These are phyloP conservation scores for Archaeoteleia sp. DNA, from an alignment of 2,888 invertebrate genomes.

Conservation along the genomic window DNA sequence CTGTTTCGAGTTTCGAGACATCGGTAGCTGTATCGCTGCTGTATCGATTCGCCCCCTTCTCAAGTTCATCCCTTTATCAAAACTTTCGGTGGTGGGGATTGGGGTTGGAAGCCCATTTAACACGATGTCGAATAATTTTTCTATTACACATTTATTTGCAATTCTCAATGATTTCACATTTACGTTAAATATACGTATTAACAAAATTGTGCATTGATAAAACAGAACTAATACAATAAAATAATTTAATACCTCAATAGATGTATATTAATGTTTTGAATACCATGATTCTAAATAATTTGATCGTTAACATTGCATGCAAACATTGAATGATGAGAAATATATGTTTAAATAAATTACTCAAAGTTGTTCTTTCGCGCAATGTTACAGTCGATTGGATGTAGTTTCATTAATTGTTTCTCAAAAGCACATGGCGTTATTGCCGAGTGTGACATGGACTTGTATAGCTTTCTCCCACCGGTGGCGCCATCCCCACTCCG, in stretches of 20 bases:
- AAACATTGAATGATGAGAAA: no score
- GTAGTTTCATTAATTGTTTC: background rate
- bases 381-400: background rate
- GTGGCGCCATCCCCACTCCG: conserved; percentile 23
- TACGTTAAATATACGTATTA: no score
- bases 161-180: conserved; percentile 3
- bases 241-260: no score
- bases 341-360: background rate
- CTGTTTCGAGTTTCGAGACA: conserved; percentile 73
- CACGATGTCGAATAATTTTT: conserved; percentile 61
- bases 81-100: conserved; percentile 56
- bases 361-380: background rate
- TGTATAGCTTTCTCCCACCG: conserved; percentile 59
- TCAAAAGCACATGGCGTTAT: conserved; percentile 40
- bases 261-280: no score
- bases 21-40: conserved; percentile 72
- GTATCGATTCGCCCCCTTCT: conserved; percentile 73
- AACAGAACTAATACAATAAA: no score
- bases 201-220: no score
- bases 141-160: conserved; percentile 5
- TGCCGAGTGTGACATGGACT: conserved; percentile 61
- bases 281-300: no score
- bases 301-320: no score
- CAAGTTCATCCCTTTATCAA: conserved; percentile 42
- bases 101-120: conserved; percentile 57